A percentile compares a stretch with the other conserved stretches of the same genome.
These are phyloP conservation scores for Amphiduros pacificus DNA, from an alignment of 2,888 invertebrate species.

Conservation along the genomic window DNA sequence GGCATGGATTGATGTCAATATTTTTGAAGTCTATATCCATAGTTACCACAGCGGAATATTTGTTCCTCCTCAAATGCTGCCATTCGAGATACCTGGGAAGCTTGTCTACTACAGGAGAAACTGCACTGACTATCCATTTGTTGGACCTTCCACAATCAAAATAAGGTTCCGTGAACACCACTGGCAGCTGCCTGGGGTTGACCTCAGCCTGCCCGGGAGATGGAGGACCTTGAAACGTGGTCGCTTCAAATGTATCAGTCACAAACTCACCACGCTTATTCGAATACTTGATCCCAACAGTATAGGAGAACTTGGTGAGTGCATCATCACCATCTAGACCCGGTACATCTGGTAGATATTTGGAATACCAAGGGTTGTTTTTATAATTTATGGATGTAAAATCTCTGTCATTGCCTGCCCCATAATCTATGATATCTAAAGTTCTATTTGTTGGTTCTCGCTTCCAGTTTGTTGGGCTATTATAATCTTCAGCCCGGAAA, in stretches of 20 bases:
- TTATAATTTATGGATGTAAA: too few species aligned
- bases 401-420: too few species aligned
- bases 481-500: too few species aligned
- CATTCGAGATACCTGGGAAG: conserved; percentile 68
- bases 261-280: conserved; percentile 44
- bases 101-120: conserved; percentile 91
- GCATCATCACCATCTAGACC: too few species aligned
- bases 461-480: too few species aligned
- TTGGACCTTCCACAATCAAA: conserved; percentile 94
- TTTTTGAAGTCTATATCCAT: conserved; percentile 94
- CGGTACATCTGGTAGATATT: too few species aligned
- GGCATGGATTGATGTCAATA: conserved; percentile 97
- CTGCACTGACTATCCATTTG: conserved; percentile 91
- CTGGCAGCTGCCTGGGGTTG: too few species aligned
- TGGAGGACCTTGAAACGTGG: conserved; percentile 52
- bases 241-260: conserved; percentile 35
- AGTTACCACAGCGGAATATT: conserved; percentile 73
- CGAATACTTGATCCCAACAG: conserved; percentile 43
- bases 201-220: conserved; percentile 44
- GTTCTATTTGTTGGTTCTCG: too few species aligned
- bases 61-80: conserved; percentile 44
- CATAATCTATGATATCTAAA: too few species aligned
- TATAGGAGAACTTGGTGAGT: conserved; percentile 35
- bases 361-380: too few species aligned
- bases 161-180: conserved; percentile 90